Evolutionary conservation across 2,113 vertebrate genomes (phyloP), one percentile per base, ranked within the genome.

Genomic region (Axis porcinus): DNA sequence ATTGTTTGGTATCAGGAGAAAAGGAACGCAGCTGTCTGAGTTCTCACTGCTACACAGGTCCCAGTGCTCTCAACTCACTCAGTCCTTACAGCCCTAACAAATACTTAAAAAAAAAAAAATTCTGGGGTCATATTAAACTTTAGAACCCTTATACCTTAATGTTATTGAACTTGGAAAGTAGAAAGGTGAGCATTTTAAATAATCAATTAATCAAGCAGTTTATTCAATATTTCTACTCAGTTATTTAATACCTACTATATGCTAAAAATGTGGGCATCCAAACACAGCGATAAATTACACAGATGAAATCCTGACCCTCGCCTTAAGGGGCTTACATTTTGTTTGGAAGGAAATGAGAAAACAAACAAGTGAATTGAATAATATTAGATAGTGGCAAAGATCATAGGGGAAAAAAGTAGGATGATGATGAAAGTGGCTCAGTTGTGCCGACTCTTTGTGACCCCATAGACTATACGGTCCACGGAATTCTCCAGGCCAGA

Each of bases 1-100:
- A 98, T 96, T 98, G 98, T 97, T 98, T 98, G 97, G 97, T 98
- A 98, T 99, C 92, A 95, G 98, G 98, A 98, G 98, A 97, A 98
- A 98, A 97, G 91, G 97, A 98, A 94, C 97, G 95, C 97, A 98
- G 98, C 98, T 98, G 97, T 92, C 98, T 98, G 91, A 98, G 97
- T 97, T 97, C 97, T 98, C 97, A 85, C n/a, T 97, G 97, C 92
- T 78, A 55, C 88, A 74, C 89, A 97, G 95, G 95, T 98, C 97
- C 57, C 84, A 82, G 28, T 19, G 33, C 90, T 94, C 74, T 78
- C 97, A 96, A 96, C 36, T 70, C 36, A 43, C 23, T 70, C 36
- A 21, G 52, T 88, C 8, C 11, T 82, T n/a, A 52, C 14, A 55
- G 19, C 21, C 28, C 4, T 50, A 67, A 25, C 67, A 88, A 91